phyloP scores from a whole-genome alignment of 1,140 invertebrate genomes.

The Reticulitermes speratus region DNA sequence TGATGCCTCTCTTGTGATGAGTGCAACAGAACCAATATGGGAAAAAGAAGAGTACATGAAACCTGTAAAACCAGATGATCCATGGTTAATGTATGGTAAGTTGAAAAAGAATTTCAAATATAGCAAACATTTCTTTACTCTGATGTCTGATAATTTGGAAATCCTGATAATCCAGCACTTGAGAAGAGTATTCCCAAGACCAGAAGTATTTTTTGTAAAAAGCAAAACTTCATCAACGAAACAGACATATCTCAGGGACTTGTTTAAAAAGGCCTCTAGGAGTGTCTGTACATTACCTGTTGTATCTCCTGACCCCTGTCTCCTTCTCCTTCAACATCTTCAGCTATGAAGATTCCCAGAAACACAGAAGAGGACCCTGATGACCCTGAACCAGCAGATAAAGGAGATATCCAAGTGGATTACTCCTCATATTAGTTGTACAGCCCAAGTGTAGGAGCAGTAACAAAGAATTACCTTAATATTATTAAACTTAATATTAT shows the following conservation, averaged over 20 bases:
- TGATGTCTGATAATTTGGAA: not conserved
- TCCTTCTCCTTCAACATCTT: too few relatives aligned
- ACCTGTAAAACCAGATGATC: slow-evolving; percentile 73
- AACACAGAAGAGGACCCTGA: too few relatives aligned
- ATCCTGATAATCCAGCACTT: not conserved
- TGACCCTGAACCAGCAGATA: too few relatives aligned
- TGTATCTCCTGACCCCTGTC: too few relatives aligned
- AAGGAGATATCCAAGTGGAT: too few relatives aligned
- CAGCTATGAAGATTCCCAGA: too few relatives aligned
- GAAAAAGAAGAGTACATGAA: slow-evolving; percentile 74
- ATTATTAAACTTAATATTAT: too few relatives aligned
- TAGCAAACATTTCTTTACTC: not conserved
- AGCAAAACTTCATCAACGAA: not conserved
- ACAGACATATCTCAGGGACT: not conserved
- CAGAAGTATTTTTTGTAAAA: not conserved
- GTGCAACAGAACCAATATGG: slow-evolving; percentile 58
- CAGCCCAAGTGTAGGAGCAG: too few relatives aligned
- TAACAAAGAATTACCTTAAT: too few relatives aligned
- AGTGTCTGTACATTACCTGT: too few relatives aligned
- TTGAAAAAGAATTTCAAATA: too few relatives aligned
- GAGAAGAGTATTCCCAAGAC: not conserved
- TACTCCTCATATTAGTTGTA: too few relatives aligned
- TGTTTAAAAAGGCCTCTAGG: not conserved
- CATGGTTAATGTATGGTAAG: slow-evolving; percentile 80
- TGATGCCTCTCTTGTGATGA: slow-evolving; percentile 56